A percentile compares a stretch with the other conserved stretches of the same genome.
Evolutionary conservation across 1,140 invertebrate species (phyloP).

Genomic region (Doryteuthis pealeii): DNA sequence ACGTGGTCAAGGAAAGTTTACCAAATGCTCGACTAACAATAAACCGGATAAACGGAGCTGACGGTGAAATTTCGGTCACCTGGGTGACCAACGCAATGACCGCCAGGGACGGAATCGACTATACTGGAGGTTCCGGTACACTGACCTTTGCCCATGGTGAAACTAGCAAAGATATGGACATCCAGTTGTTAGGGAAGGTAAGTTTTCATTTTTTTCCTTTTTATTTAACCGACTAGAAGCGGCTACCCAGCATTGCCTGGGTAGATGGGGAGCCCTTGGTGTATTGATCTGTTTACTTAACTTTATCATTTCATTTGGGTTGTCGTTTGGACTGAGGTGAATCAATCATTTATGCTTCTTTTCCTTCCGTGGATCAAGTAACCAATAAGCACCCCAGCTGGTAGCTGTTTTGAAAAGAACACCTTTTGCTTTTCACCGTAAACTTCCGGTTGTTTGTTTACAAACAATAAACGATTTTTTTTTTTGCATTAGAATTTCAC

Average conservation of each 20-base stretch:
- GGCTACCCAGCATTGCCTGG: too few relatives aligned
- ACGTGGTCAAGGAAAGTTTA: conserved; percentile 69
- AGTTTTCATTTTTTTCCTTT: background rate
- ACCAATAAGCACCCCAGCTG: too few relatives aligned
- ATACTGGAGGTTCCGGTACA: conserved; percentile 61
- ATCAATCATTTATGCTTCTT: too few relatives aligned
- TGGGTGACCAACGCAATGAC: conserved; percentile 69
- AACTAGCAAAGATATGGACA: conserved; percentile 63
- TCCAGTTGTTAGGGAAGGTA: conserved; percentile 36
- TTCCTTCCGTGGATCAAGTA: too few relatives aligned
- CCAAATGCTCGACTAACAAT: conserved; percentile 65
- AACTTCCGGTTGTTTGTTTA: too few relatives aligned
- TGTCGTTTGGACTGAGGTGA: background rate
- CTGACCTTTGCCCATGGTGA: conserved; percentile 68
- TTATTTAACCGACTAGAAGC: too few relatives aligned
- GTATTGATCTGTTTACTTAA: background rate
- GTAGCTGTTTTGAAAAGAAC: too few relatives aligned
- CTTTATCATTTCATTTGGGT: background rate
- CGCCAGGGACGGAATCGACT: conserved; percentile 67
- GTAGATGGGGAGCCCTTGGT: too few relatives aligned
- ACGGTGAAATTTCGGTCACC: conserved; percentile 66
- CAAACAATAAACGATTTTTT: too few relatives aligned
- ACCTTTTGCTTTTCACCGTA: too few relatives aligned
- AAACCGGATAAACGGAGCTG: conserved; percentile 65
- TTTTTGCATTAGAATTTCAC: too few relatives aligned